These are phyloP conservation scores for Scomber japonicus DNA, from an alignment of 2,113 vertebrate species.

Conservation along the genomic window DNA sequence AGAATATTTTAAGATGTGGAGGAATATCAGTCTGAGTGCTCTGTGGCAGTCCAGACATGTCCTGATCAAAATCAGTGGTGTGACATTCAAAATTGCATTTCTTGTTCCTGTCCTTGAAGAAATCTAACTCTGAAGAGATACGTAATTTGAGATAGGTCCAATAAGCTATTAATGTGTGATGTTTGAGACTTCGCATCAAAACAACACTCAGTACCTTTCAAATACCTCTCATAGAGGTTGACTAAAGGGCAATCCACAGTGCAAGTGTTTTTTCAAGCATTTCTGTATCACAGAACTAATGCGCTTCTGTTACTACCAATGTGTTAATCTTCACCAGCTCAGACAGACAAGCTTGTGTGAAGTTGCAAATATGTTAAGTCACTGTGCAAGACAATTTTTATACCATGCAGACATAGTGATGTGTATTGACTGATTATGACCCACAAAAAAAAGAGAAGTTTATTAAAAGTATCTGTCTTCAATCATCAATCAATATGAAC, in stretches of 20 bases:
- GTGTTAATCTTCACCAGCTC: constrained; percentile 1
- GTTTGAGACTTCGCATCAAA: constrained; percentile 49
- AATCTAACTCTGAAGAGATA: constrained; percentile 33
- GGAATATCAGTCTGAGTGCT: constrained; percentile 21
- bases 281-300: not conserved
- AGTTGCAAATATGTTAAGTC: not conserved
- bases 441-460: too few relatives aligned
- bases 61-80: constrained; percentile 44
- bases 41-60: constrained; percentile 67
- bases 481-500: not conserved
- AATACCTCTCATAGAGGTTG: constrained; percentile 26
- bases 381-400: too few relatives aligned
- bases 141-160: constrained; percentile 36
- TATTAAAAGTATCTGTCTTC: not conserved
- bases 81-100: constrained; percentile 52
- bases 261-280: not conserved
- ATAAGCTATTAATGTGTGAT: constrained; percentile 31
- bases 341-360: not conserved
- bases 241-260: constrained; percentile 18
- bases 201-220: constrained; percentile 32
- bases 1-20: constrained; percentile 51
- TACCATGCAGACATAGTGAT: not conserved
- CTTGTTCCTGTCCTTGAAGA: constrained; percentile 38
- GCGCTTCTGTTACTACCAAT: not conserved
- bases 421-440: not conserved